These are phyloP conservation scores for Mormoops blainvillei DNA, from an alignment of 2,113 vertebrate genomes.

Conservation along the genomic window DNA sequence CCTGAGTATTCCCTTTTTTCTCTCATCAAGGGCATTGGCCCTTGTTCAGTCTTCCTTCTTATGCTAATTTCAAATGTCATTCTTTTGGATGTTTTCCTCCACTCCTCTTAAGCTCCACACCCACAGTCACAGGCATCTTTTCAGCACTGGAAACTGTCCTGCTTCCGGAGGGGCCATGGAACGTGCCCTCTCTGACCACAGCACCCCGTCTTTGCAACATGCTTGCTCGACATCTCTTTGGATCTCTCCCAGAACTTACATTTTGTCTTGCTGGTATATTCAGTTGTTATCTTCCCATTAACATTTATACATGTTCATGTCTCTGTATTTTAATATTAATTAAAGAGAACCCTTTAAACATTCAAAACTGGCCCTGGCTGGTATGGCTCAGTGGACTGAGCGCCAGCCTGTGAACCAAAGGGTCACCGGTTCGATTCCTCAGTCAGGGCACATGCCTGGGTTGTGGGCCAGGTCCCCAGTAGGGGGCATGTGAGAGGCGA, in stretches of 20 bases:
- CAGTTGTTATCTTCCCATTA: background rate
- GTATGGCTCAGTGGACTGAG: too few species aligned
- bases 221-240: background rate
- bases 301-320: background rate
- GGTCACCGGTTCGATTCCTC: too few species aligned
- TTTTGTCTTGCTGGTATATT: background rate
- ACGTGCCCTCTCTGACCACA: background rate
- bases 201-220: background rate
- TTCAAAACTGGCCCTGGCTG: background rate
- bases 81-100: too few species aligned
- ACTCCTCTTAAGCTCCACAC: background rate
- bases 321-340: background rate
- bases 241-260: background rate
- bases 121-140: background rate
- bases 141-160: background rate
- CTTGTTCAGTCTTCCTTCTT: background rate
- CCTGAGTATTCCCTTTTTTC: background rate
- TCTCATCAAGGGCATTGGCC: rapidly evolving
- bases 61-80: background rate
- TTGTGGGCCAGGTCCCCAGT: too few species aligned
- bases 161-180: too few species aligned
- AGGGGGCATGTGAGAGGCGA: too few species aligned
- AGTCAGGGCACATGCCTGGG: too few species aligned
- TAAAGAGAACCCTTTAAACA: background rate
- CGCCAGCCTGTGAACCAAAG: too few species aligned